Conservation (phyloP, 1,140 invertebrate genomes). For the Phortica variegata region DNA sequence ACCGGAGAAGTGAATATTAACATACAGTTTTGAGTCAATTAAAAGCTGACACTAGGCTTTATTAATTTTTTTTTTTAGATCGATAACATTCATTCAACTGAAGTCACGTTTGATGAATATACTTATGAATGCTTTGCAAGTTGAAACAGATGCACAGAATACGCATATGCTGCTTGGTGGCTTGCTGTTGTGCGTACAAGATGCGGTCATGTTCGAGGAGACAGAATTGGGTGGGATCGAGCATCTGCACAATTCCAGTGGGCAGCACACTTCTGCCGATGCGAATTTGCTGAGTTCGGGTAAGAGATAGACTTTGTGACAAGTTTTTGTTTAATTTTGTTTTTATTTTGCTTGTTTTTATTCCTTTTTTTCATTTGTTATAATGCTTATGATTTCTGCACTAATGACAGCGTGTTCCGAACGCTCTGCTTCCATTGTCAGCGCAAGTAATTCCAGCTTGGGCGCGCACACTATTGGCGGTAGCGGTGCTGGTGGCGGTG, state of each 20-base stretch:
- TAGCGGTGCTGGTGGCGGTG: conserved; percentile 24
- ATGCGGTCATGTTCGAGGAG: conserved; percentile 77
- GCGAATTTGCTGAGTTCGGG: conserved; percentile 73
- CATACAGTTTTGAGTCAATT: no score
- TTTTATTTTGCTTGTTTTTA: conserved; percentile 24
- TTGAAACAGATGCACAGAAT: conserved; percentile 83
- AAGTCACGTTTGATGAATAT: conserved; percentile 82
- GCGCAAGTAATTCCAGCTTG: conserved; percentile 45
- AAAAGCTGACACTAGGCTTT: neutral
- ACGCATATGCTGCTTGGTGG: conserved; percentile 87
- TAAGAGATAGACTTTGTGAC: conserved; percentile 50
- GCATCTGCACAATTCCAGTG: conserved; percentile 58
- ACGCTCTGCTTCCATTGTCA: conserved; percentile 50
- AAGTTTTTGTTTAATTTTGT: no score
- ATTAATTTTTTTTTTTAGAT: conserved; percentile 28
- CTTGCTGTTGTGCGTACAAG: conserved; percentile 76
- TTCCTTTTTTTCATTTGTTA: conserved; percentile 20
- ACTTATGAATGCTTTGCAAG: conserved; percentile 81
- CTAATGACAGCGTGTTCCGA: conserved; percentile 46
- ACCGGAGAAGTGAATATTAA: conserved; percentile 59
- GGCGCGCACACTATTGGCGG: conserved; percentile 42
- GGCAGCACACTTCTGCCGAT: conserved; percentile 61
- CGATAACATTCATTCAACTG: conserved; percentile 74
- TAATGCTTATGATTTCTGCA: conserved; percentile 5
- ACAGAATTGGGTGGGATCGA: conserved; percentile 60